A percentile compares a stretch with the other conserved stretches of the same genome.
These are phyloP conservation scores for Fukomys damarensis DNA, from an alignment of 2,113 vertebrate species.

Conservation along the genomic window DNA sequence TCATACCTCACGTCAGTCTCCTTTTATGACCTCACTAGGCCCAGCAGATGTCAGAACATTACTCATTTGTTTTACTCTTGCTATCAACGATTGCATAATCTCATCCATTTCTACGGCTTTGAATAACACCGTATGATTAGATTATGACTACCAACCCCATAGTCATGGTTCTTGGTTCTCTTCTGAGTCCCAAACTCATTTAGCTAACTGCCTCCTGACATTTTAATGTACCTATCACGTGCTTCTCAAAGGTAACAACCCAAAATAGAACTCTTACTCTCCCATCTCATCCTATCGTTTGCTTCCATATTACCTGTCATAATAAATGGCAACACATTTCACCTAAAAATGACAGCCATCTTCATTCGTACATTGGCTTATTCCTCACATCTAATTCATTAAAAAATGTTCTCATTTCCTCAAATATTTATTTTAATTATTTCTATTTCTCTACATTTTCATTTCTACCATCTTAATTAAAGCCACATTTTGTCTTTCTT, in stretches of 20 bases:
- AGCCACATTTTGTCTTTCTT: background rate
- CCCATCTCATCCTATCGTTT: background rate
- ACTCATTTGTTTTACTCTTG: background rate
- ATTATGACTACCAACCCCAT: background rate
- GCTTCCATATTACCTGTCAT: background rate
- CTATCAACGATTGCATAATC: background rate
- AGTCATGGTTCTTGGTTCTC: background rate
- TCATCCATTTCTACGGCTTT: background rate
- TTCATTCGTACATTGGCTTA: background rate
- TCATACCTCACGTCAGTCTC: background rate
- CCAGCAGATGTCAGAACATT: background rate
- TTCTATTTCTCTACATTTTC: background rate
- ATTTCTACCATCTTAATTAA: background rate
- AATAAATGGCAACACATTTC: background rate
- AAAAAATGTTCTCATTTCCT: background rate
- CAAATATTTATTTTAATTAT: background rate
- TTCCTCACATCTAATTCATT: background rate
- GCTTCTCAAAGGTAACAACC: background rate
- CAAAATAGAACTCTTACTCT: background rate
- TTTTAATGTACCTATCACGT: fast-evolving
- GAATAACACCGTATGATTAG: background rate
- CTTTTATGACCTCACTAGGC: background rate
- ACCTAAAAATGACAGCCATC: background rate
- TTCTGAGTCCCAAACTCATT: background rate
- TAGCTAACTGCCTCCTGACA: background rate